These are phyloP conservation scores for Hydrocynus forskahlii DNA, from an alignment of 2,797 vertebrate genomes.

Conservation along the genomic window DNA sequence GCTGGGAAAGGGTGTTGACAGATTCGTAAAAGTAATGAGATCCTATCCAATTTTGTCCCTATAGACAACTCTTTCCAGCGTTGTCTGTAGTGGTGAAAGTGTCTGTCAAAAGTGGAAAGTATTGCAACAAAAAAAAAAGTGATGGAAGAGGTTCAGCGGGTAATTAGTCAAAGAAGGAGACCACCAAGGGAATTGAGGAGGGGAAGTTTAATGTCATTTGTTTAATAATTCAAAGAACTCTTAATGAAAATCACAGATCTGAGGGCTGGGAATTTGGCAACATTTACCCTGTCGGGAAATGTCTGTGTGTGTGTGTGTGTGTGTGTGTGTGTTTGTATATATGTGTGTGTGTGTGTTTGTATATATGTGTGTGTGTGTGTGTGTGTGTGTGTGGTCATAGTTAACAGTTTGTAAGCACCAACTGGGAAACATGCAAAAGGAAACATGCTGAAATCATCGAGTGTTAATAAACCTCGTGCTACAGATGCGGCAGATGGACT, in stretches of 20 bases:
- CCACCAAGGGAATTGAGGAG: conserved; percentile 31
- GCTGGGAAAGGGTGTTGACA: conserved; percentile 21
- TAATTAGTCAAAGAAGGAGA: conserved; percentile 23
- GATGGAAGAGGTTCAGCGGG: conserved; percentile 16
- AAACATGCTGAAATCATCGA: too few relatives aligned
- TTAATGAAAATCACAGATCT: conserved; percentile 35
- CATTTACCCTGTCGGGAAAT: not conserved
- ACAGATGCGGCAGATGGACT: too few relatives aligned
- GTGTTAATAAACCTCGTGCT: too few relatives aligned
- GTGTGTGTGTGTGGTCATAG: not conserved
- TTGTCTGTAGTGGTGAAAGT: not conserved
- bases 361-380: conserved; percentile 7
- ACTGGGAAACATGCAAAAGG: too few relatives aligned
- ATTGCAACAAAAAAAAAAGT: not conserved
- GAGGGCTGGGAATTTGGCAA: conserved; percentile 13
- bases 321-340: not conserved
- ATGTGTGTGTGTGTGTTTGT: too few relatives aligned
- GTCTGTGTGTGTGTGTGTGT: conserved; percentile 10
- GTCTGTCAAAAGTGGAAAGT: conserved; percentile 24
- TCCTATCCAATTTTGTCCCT: conserved; percentile 15
- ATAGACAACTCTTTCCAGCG: conserved; percentile 20
- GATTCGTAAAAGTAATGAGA: conserved; percentile 40
- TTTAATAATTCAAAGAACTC: conserved; percentile 41
- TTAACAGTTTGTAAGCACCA: not conserved
- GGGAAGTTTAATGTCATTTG: conserved; percentile 21